Base-by-base conservation (phyloP, 2,113 vertebrate genomes). In the Neoarius graeffei region DNA sequence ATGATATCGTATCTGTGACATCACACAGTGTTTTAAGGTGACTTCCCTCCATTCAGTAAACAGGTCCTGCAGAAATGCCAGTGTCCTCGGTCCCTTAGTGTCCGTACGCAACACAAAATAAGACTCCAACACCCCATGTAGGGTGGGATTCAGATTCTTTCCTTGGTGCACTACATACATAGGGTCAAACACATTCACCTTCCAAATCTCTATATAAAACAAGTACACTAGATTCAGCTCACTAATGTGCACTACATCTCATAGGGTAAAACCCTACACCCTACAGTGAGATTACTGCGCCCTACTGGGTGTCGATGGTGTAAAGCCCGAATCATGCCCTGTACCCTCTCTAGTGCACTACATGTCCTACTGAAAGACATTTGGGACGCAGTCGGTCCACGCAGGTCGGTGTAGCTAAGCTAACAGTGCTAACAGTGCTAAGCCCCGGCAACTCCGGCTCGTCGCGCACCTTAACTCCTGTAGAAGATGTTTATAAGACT, bases 331-430 rank as follows among this genome's bases (percentile, higher is more conserved):
- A 25, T 23, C 6, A 15, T 0, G 1, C 7, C 71, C 48, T 20
- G 76, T 8, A 27, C 79, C 17, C 80, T 20, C 1, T 11, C 1
- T 60, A 85, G 84, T 59, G 54, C 66, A 71, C 83, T 85, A 14
- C 48, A 27, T 30, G 7, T 30, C 50, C 76, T 27, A 15, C 0
- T 59, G 15, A 11, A 4, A 60, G 52, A 11, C 11, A 71, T 85
- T 74, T 48, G 20, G 67, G 84, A 85, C 67, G 0, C 4, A 59
- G 20, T 35, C 56, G 69, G 54, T 57, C 19, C 67, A 59, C 50
- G 54, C 67, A 85, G 52, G 27, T 76, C n/a, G 83, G 9, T 76
- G 71, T 11, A n/a, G 84, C 84, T 85, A 85, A 76, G 84, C 84
- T 85, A 85, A 76, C 35, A 35, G 35, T 35, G 84, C 84, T 85